Evolutionary conservation across 2,113 vertebrate genomes (phyloP).

Genomic region (Sus scrofa): T2T-Sscrofa CM000822.6:8103501-8104000

Average conservation of each 20-base stretch:
- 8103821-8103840: neutral
- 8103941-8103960: neutral
- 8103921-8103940: neutral
- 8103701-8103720: neutral
- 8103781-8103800: accelerated
- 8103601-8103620: neutral
- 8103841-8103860: neutral
- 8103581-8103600: neutral
- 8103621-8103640: accelerated
- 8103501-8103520: neutral
- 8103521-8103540: neutral
- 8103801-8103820: neutral
- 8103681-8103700: neutral
- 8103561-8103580: neutral
- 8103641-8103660: neutral
- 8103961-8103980: constrained; percentile 31
- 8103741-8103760: neutral
- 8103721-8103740: neutral
- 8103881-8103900: neutral
- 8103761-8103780: accelerated
- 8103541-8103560: neutral
- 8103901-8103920: neutral
- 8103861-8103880: neutral
- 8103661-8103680: neutral
- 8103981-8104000: constrained; percentile 40